Conservation (phyloP, 1,140 invertebrate genomes). For the Penaeus vannamei region DNA sequence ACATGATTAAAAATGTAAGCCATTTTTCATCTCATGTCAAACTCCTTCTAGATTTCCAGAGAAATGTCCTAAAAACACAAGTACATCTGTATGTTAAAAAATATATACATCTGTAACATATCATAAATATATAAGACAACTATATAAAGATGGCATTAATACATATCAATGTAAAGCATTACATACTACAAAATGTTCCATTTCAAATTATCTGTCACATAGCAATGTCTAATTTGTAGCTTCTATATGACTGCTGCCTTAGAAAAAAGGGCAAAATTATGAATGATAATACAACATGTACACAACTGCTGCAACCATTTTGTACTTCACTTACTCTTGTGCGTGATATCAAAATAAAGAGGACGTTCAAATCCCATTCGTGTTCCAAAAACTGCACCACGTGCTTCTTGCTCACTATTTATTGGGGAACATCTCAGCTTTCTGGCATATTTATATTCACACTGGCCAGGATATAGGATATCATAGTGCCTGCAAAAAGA, state of each 20-base stretch:
- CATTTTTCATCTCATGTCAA: no score
- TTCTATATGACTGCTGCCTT: background rate
- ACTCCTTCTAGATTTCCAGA: no score
- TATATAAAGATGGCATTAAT: no score
- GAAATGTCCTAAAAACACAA: no score
- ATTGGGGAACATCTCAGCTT: slow-evolving; percentile 96
- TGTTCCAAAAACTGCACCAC: slow-evolving; percentile 96
- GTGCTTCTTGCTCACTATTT: slow-evolving; percentile 90
- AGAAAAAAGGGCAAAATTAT: background rate
- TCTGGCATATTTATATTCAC: slow-evolving; percentile 75
- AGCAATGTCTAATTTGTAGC: no score
- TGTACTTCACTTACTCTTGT: slow-evolving; percentile 53
- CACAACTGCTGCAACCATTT: background rate
- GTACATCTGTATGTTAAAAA: no score
- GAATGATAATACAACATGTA: background rate
- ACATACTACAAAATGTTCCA: no score
- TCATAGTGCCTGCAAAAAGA: slow-evolving; percentile 65
- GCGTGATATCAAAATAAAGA: slow-evolving; percentile 85
- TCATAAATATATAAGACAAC: no score
- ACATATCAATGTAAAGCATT: no score
- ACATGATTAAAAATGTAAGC: no score
- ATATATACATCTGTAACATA: no score
- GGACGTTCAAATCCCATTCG: slow-evolving; percentile 99
- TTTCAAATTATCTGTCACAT: no score
- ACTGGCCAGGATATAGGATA: slow-evolving; percentile 64